Conservation (phyloP, 2,888 invertebrate species). For the Xylota sylvarum region DNA sequence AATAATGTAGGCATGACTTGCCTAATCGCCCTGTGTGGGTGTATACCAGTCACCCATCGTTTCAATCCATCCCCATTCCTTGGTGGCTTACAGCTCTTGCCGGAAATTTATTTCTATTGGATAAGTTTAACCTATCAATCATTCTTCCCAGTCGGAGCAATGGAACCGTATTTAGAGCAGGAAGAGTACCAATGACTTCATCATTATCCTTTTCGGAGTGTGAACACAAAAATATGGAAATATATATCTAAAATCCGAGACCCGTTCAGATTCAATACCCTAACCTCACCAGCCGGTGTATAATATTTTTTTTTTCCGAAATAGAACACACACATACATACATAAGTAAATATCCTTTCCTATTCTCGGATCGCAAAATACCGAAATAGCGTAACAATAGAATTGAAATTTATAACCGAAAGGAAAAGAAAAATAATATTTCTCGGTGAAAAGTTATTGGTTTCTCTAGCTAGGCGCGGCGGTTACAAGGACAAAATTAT, state of each 20-base stretch:
- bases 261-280: neutral
- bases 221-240: slow-evolving; percentile 11
- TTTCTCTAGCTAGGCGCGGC: neutral
- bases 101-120: neutral
- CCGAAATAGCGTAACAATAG: slow-evolving; percentile 13
- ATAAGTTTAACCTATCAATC: slow-evolving; percentile 16
- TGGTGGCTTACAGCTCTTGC: neutral
- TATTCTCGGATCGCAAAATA: neutral
- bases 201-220: neutral
- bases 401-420: slow-evolving; percentile 10
- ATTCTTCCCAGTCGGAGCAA: neutral
- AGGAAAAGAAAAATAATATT: neutral
- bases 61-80: neutral
- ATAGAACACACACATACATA: neutral
- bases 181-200: neutral
- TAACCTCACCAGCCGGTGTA: neutral
- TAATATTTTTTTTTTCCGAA: neutral
- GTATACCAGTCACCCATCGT: neutral
- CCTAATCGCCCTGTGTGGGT: neutral
- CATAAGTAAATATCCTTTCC: neutral
- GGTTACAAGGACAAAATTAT: neutral
- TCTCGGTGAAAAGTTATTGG: neutral
- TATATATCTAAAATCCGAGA: slow-evolving; percentile 14
- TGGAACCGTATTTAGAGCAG: neutral
- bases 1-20: slow-evolving; percentile 16